Base-by-base conservation (phyloP, 1,140 invertebrate species). In the Wiebesia pumilae region DNA sequence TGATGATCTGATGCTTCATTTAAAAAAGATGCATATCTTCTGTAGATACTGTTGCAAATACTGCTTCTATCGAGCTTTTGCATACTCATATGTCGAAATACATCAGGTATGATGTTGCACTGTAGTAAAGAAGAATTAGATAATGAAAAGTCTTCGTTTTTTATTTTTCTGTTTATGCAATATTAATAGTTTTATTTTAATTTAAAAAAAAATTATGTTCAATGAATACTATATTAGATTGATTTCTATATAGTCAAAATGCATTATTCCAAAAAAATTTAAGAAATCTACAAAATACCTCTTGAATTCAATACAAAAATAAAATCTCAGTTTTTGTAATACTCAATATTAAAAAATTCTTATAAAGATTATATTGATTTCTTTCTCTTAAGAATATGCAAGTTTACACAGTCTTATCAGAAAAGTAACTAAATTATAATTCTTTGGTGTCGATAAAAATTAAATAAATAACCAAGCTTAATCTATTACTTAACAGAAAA, bases 51-150 rank as follows among this genome's bases (percentile, higher is more conserved):
- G 95, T 65, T 96, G 95, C 84, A 91, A 89, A 43, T 94, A 95
- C 78, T 96, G 95, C 85, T 95, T 96, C 67, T 96, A 95, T 88
- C 90, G 95, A 81, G 94, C 94, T 21, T 88, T 92, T 43, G 90
- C 91, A 7, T 90, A 92, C n/a, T 92, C 93, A 10, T 95, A 95
- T 87, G 94, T 96, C 0, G 92, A 93, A 65, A 90, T 94, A 21
- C 95, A 96, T 93, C 93, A 95, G 89, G 93, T 94, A 90, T 87
- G 90, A 81, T 38, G 54, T 83, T n/a, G n/a, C n/a, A 43, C 38
- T 43, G 6, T 12, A 6, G 24, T 75, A 75, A 43, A 43, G 24
- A 14, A 38, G 2, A 6, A 71, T 16, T 71, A 40, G 6, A 71
- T 40, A 0, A 35, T 35, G 7, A 69, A n/a, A 35, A 30, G 43